Base-by-base conservation (phyloP, 2,113 vertebrate species). In the Butastur rufipennis region DNA sequence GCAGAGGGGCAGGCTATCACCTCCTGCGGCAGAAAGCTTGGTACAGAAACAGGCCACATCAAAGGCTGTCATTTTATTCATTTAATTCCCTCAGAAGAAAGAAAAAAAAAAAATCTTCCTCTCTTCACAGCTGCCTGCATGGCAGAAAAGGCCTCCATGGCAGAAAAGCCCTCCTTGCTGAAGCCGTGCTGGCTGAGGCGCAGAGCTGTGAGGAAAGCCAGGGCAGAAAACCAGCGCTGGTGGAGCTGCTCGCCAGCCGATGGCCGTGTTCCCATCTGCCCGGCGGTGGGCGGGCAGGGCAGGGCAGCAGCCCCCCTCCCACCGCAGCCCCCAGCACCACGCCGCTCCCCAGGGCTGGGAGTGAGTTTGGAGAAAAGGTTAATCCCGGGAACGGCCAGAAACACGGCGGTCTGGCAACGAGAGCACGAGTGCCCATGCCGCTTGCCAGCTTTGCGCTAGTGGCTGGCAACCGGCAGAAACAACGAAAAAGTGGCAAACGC, bases 361-460 rank as follows among this genome's bases (percentile, higher is more conserved):
- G 34, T 1, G 1, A 50, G 42, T 62, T 3, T 36, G 40, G 58
- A 83, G 75, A 86, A 48, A 71, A 56, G 36, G 48, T 61, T 72
- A 43, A 73, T 50, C 45, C 36, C 56, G 66, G 31, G 36, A 83
- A 45, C 0, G 0, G 59, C 40, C 86, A 77, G 59, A 83, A 83
- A 71, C 14, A 65, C 0, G 0, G 47, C 27, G 10, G 40, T 52
- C 34, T 0, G 2, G 48, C 58, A 68, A 36, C 0, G 15, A 63
- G 31, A 80, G 38, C 63, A 70, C 0, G 0, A 90, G 81, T 5
- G 22, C 45, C 61, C 32, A 12, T 1, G 5, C 3, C 1, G 63
- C 45, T 63, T 74, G 80, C 68, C 83, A 89, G 63, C 38, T 65
- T 67, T 72, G 78, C 70, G 78, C 55, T 55, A 43, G 50, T 1